A percentile compares a stretch with the other conserved stretches of the same genome.
Evolutionary conservation across 1,140 invertebrate species (phyloP).

Genomic region (Lepeophtheirus salmonis): DNA sequence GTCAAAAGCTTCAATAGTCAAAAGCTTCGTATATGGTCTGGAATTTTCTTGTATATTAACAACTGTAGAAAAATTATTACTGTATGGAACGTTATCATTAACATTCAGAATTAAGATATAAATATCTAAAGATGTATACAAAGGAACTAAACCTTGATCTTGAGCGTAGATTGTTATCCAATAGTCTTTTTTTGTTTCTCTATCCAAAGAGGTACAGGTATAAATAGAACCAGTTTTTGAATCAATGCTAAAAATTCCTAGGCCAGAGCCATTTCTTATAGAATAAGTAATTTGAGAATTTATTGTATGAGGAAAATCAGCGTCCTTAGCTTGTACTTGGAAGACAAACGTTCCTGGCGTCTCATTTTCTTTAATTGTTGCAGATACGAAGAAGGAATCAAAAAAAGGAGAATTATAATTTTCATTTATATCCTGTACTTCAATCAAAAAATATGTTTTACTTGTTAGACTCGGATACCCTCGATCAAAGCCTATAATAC

Average conservation of each 20-base stretch:
- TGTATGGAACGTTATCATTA: constrained; percentile 71
- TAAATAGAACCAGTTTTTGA: constrained; percentile 67
- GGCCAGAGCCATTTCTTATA: constrained; percentile 65
- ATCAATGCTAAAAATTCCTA: constrained; percentile 77
- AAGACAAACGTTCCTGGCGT: constrained; percentile 66
- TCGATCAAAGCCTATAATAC: constrained; percentile 56
- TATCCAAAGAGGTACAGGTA: constrained; percentile 60
- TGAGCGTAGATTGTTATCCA: constrained; percentile 77
- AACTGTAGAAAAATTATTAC: not conserved
- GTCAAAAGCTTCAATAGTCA: constrained; percentile 32
- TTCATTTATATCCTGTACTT: constrained; percentile 82
- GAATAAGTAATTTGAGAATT: constrained; percentile 45
- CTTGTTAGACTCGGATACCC: constrained; percentile 45
- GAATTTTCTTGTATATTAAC: constrained; percentile 30
- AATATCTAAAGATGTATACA: constrained; percentile 60
- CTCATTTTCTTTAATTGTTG: constrained; percentile 64
- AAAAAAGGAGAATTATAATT: constrained; percentile 66
- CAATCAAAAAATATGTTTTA: constrained; percentile 49
- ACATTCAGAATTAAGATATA: constrained; percentile 77
- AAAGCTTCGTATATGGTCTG: constrained; percentile 27
- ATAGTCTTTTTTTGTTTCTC: constrained; percentile 64
- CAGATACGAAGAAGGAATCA: constrained; percentile 50
- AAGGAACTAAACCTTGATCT: constrained; percentile 51
- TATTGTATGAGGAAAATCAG: constrained; percentile 55
- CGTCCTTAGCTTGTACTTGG: constrained; percentile 50